phyloP scores from a whole-genome alignment of 2,113 vertebrate genomes.

The Periophthalmus modestus region DNA sequence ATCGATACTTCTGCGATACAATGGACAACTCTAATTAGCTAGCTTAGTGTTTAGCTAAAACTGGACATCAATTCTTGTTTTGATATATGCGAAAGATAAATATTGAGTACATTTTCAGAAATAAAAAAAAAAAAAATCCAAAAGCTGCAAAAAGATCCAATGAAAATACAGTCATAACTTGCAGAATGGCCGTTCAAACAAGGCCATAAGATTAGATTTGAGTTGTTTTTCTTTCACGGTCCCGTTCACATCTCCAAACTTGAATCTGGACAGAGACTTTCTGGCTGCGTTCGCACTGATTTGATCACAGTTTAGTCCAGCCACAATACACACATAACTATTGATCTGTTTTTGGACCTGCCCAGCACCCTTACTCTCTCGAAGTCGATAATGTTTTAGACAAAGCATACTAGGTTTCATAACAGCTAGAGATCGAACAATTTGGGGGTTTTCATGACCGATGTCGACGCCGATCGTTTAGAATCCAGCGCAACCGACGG shows the following conservation, averaged over 20 bases:
- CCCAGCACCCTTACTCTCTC: conserved; percentile 42
- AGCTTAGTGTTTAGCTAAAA: too few species aligned
- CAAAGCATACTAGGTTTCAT: conserved; percentile 20
- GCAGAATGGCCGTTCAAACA: background rate
- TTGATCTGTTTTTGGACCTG: conserved; percentile 41
- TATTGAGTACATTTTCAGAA: background rate
- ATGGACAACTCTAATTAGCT: too few species aligned
- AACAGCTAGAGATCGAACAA: too few species aligned
- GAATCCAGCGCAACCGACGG: too few species aligned
- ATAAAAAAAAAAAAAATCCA: conserved; percentile 8
- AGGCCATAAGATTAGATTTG: too few species aligned
- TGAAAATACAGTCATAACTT: background rate
- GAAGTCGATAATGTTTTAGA: conserved; percentile 27
- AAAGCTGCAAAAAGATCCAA: background rate
- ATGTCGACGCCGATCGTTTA: too few species aligned
- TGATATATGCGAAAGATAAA: background rate
- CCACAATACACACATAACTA: conserved; percentile 20
- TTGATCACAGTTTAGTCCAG: background rate
- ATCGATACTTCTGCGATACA: too few species aligned
- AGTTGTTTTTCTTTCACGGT: background rate
- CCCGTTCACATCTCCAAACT: background rate
- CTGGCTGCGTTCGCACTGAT: background rate
- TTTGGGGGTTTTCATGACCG: too few species aligned
- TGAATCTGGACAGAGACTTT: background rate
- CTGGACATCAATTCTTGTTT: too few species aligned